phyloP scores from a whole-genome alignment of 1,140 invertebrate genomes.

The Euwallacea fornicatus region DNA sequence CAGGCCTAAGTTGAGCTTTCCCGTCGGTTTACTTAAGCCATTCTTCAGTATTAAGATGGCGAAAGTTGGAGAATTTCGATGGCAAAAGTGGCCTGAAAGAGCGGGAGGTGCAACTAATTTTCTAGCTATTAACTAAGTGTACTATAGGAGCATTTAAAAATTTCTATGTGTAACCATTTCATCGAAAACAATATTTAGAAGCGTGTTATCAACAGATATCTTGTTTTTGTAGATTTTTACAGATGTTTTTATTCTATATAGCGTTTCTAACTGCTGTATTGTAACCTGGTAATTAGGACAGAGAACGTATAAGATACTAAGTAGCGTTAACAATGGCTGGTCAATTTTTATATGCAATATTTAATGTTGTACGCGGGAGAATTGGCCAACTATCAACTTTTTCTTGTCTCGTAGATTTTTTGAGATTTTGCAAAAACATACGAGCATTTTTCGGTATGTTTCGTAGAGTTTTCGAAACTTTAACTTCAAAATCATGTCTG shows the following conservation, averaged over 20 bases:
- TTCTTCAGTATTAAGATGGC: too few species aligned
- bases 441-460: conserved; percentile 2
- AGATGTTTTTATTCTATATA: conserved; percentile 26
- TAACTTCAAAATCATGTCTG: too few species aligned
- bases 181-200: conserved; percentile 19
- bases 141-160: conserved; percentile 19
- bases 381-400: not conserved
- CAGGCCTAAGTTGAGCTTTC: not conserved
- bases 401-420: conserved; percentile 3
- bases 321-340: too few species aligned
- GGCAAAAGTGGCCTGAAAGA: too few species aligned
- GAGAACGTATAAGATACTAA: not conserved
- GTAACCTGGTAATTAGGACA: not conserved
- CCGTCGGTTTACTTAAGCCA: not conserved
- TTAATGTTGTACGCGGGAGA: not conserved
- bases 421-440: not conserved
- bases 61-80: too few species aligned
- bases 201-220: conserved; percentile 13
- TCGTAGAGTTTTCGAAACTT: conserved; percentile 13
- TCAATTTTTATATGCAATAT: not conserved
- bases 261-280: conserved; percentile 13
- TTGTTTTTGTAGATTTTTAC: conserved; percentile 36
- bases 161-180: conserved; percentile 35
- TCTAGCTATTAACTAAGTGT: not conserved
- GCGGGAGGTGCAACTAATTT: too few species aligned